A percentile compares a stretch with the other conserved stretches of the same genome.
These are phyloP conservation scores for Gryon sp. DNA, from an alignment of 1,140 invertebrate species.

Conservation along the genomic window DNA sequence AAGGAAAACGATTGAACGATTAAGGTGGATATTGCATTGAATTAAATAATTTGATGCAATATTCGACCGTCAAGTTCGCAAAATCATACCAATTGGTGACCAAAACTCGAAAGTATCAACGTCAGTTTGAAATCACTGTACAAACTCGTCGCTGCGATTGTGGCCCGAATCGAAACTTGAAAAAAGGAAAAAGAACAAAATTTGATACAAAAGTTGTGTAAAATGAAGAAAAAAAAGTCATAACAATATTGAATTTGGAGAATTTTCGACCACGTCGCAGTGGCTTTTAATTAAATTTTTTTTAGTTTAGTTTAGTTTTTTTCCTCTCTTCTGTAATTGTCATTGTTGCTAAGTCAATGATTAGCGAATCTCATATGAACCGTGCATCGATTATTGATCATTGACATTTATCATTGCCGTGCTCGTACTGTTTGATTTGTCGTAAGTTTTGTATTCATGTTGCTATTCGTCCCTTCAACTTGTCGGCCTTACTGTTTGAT, in stretches of 20 bases:
- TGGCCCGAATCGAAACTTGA: conserved; percentile 46
- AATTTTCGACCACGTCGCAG: conserved; percentile 43
- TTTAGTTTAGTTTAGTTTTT: conserved; percentile 9
- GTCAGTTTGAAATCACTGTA: conserved; percentile 78
- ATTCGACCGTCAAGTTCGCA: conserved; percentile 59
- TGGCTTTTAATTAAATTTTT: conserved; percentile 38
- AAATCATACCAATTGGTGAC: conserved; percentile 70
- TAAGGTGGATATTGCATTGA: conserved; percentile 34
- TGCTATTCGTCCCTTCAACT: conserved; percentile 67
- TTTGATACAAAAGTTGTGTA: too few species aligned
- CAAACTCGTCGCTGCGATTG: conserved; percentile 70
- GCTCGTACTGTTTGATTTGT: conserved; percentile 76
- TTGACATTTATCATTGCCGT: conserved; percentile 72
- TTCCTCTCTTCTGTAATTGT: conserved; percentile 54
- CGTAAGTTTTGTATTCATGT: conserved; percentile 72
- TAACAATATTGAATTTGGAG: conserved; percentile 22
- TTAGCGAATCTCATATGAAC: conserved; percentile 66
- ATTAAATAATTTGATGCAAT: conserved; percentile 38
- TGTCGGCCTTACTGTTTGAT: conserved; percentile 49
- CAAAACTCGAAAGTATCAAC: conserved; percentile 66
- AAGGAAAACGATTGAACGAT: conserved; percentile 9
- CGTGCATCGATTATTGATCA: conserved; percentile 69
- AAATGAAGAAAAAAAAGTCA: too few species aligned
- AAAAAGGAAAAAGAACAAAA: too few species aligned
- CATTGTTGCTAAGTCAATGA: conserved; percentile 66